Evolutionary conservation across 2,113 vertebrate genomes (phyloP).

Genomic region (Anas platyrhynchos): DNA sequence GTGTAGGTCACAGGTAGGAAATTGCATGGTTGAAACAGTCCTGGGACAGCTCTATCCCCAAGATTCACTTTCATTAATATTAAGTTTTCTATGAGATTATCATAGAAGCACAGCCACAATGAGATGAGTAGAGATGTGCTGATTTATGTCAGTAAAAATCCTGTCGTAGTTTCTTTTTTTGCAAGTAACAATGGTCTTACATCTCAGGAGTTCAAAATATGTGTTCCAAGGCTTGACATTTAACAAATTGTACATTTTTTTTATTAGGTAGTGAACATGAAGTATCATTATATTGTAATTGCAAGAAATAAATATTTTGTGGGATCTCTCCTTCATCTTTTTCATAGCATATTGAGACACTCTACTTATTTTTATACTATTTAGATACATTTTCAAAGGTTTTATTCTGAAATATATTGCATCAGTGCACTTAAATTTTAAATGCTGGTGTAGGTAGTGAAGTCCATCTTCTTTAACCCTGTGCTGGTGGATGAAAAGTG

Average conservation of each 20-base stretch:
- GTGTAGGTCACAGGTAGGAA: not conserved
- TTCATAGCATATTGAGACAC: not conserved
- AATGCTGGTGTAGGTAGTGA: rapidly evolving
- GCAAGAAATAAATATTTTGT: not conserved
- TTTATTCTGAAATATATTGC: not conserved
- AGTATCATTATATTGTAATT: not conserved
- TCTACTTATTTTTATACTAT: not conserved
- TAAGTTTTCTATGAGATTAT: not conserved
- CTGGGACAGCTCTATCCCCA: not conserved
- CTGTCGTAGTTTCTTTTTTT: not conserved
- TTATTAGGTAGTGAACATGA: not conserved
- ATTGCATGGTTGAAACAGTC: not conserved
- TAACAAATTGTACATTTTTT: not conserved
- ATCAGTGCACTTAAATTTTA: not conserved
- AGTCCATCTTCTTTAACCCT: not conserved
- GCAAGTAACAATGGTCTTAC: not conserved
- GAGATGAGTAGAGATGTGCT: not conserved
- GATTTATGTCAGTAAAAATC: not conserved
- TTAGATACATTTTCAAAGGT: not conserved
- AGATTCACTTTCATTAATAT: not conserved
- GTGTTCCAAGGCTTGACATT: not conserved
- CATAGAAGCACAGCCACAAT: not conserved
- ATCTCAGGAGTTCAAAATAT: not conserved
- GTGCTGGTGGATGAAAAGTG: not conserved
- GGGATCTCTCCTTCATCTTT: not conserved